A percentile compares a stretch with the other conserved stretches of the same genome.
Conservation (phyloP, 2,888 invertebrate genomes). For the Caenorhabditis zanzibari region DNA sequence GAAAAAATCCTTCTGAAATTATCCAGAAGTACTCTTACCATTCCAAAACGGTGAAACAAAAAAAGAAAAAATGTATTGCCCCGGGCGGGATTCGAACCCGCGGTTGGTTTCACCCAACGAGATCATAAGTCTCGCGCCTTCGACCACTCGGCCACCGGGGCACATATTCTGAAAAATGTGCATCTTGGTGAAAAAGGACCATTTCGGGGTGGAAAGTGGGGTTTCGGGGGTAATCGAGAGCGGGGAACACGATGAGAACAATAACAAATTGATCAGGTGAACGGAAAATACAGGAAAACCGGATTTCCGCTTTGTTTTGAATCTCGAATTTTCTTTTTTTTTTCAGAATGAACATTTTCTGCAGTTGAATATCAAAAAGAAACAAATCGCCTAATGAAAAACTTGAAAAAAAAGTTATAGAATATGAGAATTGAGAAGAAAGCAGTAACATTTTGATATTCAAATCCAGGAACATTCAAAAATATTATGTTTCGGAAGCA, state of each 20-base stretch:
- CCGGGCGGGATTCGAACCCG: constrained; percentile 64
- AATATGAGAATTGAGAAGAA: no score
- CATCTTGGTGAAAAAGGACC: constrained; percentile 2
- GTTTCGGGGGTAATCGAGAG: background rate
- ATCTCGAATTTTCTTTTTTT: no score
- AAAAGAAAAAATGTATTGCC: constrained; percentile 25
- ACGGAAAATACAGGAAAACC: no score
- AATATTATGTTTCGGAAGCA: no score
- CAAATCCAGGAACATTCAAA: no score
- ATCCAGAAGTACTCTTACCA: background rate
- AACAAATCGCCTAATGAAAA: no score
- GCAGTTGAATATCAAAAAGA: no score
- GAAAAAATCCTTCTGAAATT: no score
- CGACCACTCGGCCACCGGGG: constrained; percentile 63
- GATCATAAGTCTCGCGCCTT: constrained; percentile 63
- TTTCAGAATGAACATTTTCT: no score
- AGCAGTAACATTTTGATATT: no score
- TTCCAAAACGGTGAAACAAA: background rate
- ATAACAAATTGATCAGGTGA: background rate
- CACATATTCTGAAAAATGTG: constrained; percentile 45
- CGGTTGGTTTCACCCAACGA: constrained; percentile 55
- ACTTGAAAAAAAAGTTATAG: no score
- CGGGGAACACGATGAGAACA: background rate
- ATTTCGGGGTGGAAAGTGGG: background rate
- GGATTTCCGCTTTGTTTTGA: no score